phyloP scores from a whole-genome alignment of 2,888 invertebrate genomes.

The Microplitis manilae region DNA sequence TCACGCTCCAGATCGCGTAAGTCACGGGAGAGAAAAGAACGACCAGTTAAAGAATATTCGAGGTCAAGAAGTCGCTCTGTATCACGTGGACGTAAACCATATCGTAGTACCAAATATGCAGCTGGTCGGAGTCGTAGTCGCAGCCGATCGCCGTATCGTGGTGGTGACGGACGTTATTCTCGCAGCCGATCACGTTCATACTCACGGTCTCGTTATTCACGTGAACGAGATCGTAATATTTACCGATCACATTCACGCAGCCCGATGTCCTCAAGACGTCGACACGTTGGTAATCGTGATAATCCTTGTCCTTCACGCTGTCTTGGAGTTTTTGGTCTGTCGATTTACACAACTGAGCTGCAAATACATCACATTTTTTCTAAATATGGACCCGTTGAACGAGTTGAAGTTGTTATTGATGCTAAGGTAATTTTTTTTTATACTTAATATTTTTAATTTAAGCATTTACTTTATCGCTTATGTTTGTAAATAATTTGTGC shows the following conservation, averaged over 20 bases:
- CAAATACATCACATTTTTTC: constrained; percentile 93
- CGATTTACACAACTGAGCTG: constrained; percentile 92
- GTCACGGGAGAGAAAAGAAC: constrained; percentile 66
- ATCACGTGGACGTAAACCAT: constrained; percentile 69
- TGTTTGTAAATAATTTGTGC: too few relatives aligned
- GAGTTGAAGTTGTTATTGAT: constrained; percentile 95
- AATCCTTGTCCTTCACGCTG: constrained; percentile 91
- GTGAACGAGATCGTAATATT: constrained; percentile 76
- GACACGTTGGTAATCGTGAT: constrained; percentile 86
- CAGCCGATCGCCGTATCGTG: constrained; percentile 77
- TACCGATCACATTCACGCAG: constrained; percentile 82
- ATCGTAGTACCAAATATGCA: constrained; percentile 55
- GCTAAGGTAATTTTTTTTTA: constrained; percentile 80
- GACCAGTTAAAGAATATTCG: constrained; percentile 68
- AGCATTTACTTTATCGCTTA: too few relatives aligned
- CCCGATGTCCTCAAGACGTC: constrained; percentile 86
- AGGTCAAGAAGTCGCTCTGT: constrained; percentile 69
- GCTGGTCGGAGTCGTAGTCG: constrained; percentile 72
- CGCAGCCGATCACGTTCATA: constrained; percentile 78
- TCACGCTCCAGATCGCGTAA: constrained; percentile 69
- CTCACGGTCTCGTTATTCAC: constrained; percentile 74
- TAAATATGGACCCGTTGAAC: constrained; percentile 92
- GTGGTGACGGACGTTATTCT: constrained; percentile 74
- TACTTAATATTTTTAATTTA: background rate
- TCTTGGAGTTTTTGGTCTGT: constrained; percentile 95